phyloP scores from a whole-genome alignment of 2,888 invertebrate genomes.

The Petrophora chlorosata region DNA sequence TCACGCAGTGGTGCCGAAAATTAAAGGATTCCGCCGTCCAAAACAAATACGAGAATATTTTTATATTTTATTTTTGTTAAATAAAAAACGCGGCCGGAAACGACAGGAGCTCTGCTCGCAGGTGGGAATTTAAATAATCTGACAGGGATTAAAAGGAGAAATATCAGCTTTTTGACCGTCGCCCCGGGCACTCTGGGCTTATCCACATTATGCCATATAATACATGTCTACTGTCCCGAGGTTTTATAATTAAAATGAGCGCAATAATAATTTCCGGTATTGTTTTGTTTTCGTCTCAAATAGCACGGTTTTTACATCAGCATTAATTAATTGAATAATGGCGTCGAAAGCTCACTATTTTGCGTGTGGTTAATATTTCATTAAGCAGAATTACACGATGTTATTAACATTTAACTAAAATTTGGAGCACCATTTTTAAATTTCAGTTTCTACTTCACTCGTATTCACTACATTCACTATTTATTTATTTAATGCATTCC shows the following conservation, averaged over 20 bases:
- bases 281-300: constrained; percentile 27
- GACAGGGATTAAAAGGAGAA: constrained; percentile 83
- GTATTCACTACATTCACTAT: too few species aligned
- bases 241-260: constrained; percentile 70
- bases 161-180: constrained; percentile 81
- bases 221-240: constrained; percentile 35
- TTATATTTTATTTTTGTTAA: constrained; percentile 82
- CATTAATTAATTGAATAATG: constrained; percentile 22
- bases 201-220: constrained; percentile 60
- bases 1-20: constrained; percentile 78
- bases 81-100: constrained; percentile 64
- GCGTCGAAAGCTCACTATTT: constrained; percentile 19
- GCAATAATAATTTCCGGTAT: constrained; percentile 32
- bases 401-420: constrained; percentile 9
- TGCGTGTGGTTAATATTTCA: constrained; percentile 11
- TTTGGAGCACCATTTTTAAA: background rate
- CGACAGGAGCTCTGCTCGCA: constrained; percentile 66
- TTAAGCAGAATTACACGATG: constrained; percentile 2
- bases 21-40: constrained; percentile 82
- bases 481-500: too few species aligned
- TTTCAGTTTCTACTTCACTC: too few species aligned
- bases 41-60: constrained; percentile 82
- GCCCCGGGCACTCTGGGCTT: constrained; percentile 63
- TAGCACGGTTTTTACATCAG: constrained; percentile 26
- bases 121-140: constrained; percentile 84